Base-by-base conservation (phyloP, 2,113 vertebrate genomes). In the Xenopus laevis region DNA sequence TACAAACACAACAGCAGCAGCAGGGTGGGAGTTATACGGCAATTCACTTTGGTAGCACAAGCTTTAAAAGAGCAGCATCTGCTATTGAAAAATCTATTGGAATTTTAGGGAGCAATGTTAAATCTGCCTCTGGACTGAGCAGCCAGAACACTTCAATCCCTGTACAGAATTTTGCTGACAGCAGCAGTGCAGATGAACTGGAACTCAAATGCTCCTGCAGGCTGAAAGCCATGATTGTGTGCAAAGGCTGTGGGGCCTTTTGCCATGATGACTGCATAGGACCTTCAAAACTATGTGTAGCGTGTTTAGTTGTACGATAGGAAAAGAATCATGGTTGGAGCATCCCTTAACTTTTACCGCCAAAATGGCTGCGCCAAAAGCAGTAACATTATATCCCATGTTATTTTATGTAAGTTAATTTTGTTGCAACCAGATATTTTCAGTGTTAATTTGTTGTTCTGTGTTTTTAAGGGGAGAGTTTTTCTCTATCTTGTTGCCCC, bases 201-300 rank as follows among this genome's bases (percentile, higher is more conserved):
- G 92, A 94, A 88, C 85, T 94, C 82, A 93, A 93, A 83, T 94
- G 92, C 84, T 93, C 92, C 44, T 94, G 92, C 85, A 83, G 92
- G 83, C 91, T 94, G 83, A 93, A 93, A 91, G 92, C 92, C 87
- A 93, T 94, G 92, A 94, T 94, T 12, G 91, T 94, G 83, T 94
- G 92, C 85, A 93, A 91, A 83, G 92, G 92, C 82, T 94, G 92
- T 0, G 92, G 92, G 67, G 92, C 92, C 81, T 94, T 94, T 84
- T 94, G 92, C 84, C 92, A 94, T 0, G 91, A 94, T 69, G 92
- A 94, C 87, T 94, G 92, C 87, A 94, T 94, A 84, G 92, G 92
- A 58, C 92, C 92, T 81, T 94, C 92, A 75, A 93, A 92, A 87
- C 86, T 94, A 61, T 94, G 92, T 81, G 92, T 94, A 71, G 92